Base-by-base conservation (phyloP, 2,113 vertebrate species). In the Nycticorax nycticorax region DNA sequence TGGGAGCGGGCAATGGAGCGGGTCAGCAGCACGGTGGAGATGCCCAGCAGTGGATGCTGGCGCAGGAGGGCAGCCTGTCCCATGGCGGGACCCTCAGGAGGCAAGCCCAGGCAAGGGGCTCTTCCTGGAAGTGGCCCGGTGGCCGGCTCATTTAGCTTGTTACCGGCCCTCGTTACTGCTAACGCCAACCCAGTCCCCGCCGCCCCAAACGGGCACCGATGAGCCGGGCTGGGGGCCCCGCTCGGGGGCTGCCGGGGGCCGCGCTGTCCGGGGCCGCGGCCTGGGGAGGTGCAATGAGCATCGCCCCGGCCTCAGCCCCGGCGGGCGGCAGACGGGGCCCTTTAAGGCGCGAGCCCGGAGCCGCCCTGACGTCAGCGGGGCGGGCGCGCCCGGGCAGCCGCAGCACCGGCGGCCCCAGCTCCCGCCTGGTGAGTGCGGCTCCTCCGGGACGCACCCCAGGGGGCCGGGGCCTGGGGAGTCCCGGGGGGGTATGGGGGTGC, bases 311-410 rank as follows among this genome's bases (percentile, higher is more conserved):
- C 73, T 41, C 89, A n/a, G 73, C 82, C 35, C 55, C 22, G 24
- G 30, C 28, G 33, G 41, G n/a, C 6, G 37, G 55, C 5, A 21
- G 37, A 12, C 35, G 30, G 93, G 93, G 84, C 83, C 89, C 93
- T 96, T 96, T 96, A 96, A 96, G 94, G 81, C 88, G 76, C 91
- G 83, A 52, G 71, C 68, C 66, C 92, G 71, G 27, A 57, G 83
- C 93, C 3, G 30, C 86, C 83, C 76, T 92, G 90, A 91, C 93
- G 96, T 96, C 96, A 96, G 75, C 66, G 86, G 91, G 91, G 85
- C 85, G 81, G 93, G 93, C 66, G 74, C 85, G 60, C 88, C 32
- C 90, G 53, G 94, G 87, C 84, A 85, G 92, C 47, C 80, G 94
- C 84, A 86, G 84, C 90, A 67, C 90, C 68, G 93, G 71, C 53